These are phyloP conservation scores for Tonatia bakeri DNA, from an alignment of 2,113 vertebrate genomes.

Conservation along the genomic window DNA sequence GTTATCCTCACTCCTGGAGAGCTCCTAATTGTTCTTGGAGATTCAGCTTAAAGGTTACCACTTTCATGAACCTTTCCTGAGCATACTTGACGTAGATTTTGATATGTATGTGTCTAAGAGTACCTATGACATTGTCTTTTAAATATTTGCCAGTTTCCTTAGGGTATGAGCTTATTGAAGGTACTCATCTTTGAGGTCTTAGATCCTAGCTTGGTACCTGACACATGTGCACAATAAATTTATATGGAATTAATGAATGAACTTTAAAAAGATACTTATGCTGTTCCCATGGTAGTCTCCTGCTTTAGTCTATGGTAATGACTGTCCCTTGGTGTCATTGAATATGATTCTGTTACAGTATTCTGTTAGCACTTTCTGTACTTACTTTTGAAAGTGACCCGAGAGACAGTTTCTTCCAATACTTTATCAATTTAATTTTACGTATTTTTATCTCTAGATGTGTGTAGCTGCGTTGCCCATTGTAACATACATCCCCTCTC, in stretches of 20 bases:
- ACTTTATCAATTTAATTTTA: not conserved
- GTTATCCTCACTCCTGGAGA: not conserved
- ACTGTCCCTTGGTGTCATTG: not conserved
- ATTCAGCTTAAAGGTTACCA: not conserved
- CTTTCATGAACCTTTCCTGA: not conserved
- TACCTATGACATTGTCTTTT: not conserved
- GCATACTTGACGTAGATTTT: not conserved
- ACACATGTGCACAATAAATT: not conserved
- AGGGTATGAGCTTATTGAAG: not conserved
- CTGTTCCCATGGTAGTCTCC: not conserved
- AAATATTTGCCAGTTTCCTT: not conserved
- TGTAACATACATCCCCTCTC: not conserved
- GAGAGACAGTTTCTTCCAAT: not conserved
- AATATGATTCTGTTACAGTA: no score
- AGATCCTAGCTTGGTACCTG: not conserved
- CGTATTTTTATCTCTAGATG: not conserved
- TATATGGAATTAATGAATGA: not conserved
- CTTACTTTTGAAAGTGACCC: not conserved
- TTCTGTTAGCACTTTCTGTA: not conserved
- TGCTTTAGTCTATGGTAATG: not conserved
- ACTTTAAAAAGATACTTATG: not conserved
- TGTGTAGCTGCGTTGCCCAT: not conserved
- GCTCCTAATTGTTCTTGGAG: not conserved
- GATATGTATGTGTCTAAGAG: not conserved
- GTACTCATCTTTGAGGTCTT: not conserved